Conservation (phyloP, 2,797 vertebrate genomes). For the Liparis tanakae region DNA sequence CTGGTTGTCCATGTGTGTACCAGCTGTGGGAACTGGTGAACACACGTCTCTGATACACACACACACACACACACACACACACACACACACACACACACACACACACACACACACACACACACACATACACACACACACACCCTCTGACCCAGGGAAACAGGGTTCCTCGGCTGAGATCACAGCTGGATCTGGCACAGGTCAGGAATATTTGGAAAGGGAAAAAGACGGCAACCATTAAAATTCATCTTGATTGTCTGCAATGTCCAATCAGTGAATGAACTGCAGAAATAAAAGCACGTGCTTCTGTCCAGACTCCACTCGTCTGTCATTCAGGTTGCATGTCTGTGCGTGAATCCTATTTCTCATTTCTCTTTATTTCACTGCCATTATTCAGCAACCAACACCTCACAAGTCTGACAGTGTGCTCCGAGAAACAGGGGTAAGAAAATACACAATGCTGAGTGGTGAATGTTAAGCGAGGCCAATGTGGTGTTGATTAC, state of each 20-base stretch:
- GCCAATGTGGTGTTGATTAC: constrained; percentile 72
- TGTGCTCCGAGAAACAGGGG: constrained; percentile 24
- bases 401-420: constrained; percentile 35
- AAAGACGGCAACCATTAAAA: constrained; percentile 18
- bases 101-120: no score
- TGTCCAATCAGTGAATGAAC: constrained; percentile 60
- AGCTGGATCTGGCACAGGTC: constrained; percentile 57
- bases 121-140: constrained; percentile 22
- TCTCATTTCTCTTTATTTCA: constrained; percentile 26
- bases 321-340: constrained; percentile 48
- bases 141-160: constrained; percentile 50
- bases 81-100: constrained; percentile 25
- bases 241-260: constrained; percentile 45
- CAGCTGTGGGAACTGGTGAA: constrained; percentile 73
- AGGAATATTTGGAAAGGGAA: constrained; percentile 28
- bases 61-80: constrained; percentile 29
- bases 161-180: constrained; percentile 58
- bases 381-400: constrained; percentile 56
- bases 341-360: constrained; percentile 13
- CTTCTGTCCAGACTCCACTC: constrained; percentile 39
- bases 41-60: constrained; percentile 31
- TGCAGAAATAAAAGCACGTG: constrained; percentile 28
- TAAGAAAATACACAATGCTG: constrained; percentile 55
- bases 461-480: constrained; percentile 39
- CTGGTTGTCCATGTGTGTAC: constrained; percentile 70